Evolutionary conservation across 2,113 vertebrate genomes (phyloP).

Genomic region (Chitala chitala): DNA sequence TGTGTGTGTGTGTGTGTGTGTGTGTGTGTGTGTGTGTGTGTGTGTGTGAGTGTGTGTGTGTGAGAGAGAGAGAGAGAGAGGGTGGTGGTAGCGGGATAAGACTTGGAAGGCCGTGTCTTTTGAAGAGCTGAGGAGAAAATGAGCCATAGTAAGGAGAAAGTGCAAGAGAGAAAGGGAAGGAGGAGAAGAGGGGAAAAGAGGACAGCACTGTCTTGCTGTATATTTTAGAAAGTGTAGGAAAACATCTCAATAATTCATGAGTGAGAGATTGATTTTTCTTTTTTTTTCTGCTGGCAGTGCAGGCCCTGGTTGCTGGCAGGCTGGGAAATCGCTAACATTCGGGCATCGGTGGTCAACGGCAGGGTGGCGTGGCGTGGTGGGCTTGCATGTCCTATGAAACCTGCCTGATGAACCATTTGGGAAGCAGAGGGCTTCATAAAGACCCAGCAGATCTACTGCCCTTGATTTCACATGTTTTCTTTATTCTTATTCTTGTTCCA

Average conservation of each 20-base stretch:
- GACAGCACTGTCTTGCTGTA: slow-evolving; percentile 58
- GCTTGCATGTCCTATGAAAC: background rate
- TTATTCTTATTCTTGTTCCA: background rate
- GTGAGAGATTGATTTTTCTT: slow-evolving; percentile 66
- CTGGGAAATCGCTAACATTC: slow-evolving; percentile 49
- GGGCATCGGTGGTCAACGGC: background rate
- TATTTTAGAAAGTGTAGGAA: slow-evolving; percentile 71
- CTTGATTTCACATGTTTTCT: slow-evolving; percentile 2
- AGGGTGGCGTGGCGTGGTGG: background rate
- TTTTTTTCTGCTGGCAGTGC: slow-evolving; percentile 58
- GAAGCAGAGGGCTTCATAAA: background rate
- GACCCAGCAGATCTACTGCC: background rate
- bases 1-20: too few species aligned
- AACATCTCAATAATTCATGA: slow-evolving; percentile 85
- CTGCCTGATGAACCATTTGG: background rate
- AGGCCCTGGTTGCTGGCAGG: slow-evolving; percentile 50
- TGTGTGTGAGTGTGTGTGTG: slow-evolving; percentile 39
- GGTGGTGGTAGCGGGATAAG: slow-evolving; percentile 15
- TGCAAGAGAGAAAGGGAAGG: background rate
- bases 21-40: too few species aligned
- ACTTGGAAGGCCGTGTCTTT: background rate
- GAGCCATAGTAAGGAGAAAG: slow-evolving; percentile 14
- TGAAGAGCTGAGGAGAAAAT: too few species aligned
- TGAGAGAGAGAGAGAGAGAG: slow-evolving; percentile 34
- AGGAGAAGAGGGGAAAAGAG: slow-evolving; percentile 42